Conservation (phyloP, 2,797 vertebrate species). For the Coreius guichenoti region DNA sequence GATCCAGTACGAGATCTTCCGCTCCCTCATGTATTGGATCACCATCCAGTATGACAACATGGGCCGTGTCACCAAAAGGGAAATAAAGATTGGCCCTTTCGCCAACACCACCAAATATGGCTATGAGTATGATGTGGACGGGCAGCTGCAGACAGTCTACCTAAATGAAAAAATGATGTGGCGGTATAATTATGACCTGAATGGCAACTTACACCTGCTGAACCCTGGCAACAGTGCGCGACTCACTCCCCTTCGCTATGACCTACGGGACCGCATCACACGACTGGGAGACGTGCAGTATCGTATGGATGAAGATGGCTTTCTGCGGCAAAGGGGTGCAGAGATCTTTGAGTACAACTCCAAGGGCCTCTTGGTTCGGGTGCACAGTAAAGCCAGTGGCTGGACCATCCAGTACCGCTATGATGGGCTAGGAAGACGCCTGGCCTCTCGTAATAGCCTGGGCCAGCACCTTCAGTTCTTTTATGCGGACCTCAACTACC, state of each 20-base stretch:
- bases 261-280: constrained; percentile 95
- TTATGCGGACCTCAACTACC: constrained; percentile 95
- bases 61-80: constrained; percentile 95
- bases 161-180: constrained; percentile 99
- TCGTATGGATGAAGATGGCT: constrained; percentile 93
- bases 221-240: constrained; percentile 95
- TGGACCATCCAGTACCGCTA: constrained; percentile 99
- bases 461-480: constrained; percentile 98
- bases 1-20: constrained; percentile 97
- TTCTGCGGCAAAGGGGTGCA: constrained; percentile 92
- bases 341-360: constrained; percentile 99
- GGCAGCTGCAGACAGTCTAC: constrained; percentile 95
- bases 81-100: constrained; percentile 98
- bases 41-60: constrained; percentile 98
- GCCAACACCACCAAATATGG: constrained; percentile 98
- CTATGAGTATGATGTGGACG: constrained; percentile 96
- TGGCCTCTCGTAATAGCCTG: constrained; percentile 92
- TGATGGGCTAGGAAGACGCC: constrained; percentile 91
- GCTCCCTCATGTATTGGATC: constrained; percentile 99
- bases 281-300: constrained; percentile 95
- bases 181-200: constrained; percentile 96
- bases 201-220: constrained; percentile 95
- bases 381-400: constrained; percentile 95
- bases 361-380: constrained; percentile 92
- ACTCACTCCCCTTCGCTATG: constrained; percentile 91